A percentile compares a stretch with the other conserved stretches of the same genome.
phyloP scores from a whole-genome alignment of 2,888 invertebrate genomes.

The Sphinx pinastri region DNA sequence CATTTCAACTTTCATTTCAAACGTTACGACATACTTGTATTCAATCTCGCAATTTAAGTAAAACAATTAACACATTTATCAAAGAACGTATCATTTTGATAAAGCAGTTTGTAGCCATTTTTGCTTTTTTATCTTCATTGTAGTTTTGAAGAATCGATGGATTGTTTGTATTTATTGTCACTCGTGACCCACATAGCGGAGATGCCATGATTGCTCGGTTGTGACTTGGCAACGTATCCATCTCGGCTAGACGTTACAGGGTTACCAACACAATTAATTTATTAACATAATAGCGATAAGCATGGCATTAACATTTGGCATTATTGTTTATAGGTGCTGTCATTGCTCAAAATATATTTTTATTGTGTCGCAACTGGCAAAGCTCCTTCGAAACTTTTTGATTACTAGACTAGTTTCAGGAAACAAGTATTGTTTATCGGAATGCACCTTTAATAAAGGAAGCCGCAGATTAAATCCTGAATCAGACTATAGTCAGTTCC shows the following conservation, averaged over 20 bases:
- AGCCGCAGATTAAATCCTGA: too few species aligned
- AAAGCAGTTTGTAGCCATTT: not conserved
- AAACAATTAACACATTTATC: not conserved
- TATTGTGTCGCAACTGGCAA: too few species aligned
- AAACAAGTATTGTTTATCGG: too few species aligned
- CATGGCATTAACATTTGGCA: not conserved
- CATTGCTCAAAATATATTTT: not conserved
- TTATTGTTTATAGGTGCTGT: not conserved
- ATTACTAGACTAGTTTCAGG: too few species aligned
- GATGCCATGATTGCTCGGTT: conserved; percentile 34
- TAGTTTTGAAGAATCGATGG: not conserved
- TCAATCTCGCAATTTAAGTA: not conserved
- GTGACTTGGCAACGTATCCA: conserved; percentile 21
- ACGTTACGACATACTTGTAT: conserved; percentile 36
- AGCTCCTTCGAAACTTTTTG: too few species aligned
- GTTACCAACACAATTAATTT: conserved; percentile 10
- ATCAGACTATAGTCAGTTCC: too few species aligned
- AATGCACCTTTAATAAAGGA: too few species aligned
- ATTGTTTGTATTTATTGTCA: conserved; percentile 50
- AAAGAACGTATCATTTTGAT: not conserved
- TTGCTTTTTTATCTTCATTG: not conserved
- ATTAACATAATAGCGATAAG: conserved; percentile 16
- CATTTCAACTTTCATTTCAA: conserved; percentile 31
- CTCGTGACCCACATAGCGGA: conserved; percentile 53
- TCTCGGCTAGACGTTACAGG: conserved; percentile 15